These are phyloP conservation scores for Trididemnum miniatum DNA, from an alignment of 23 tunicate genomes.

Conservation along the genomic window DNA sequence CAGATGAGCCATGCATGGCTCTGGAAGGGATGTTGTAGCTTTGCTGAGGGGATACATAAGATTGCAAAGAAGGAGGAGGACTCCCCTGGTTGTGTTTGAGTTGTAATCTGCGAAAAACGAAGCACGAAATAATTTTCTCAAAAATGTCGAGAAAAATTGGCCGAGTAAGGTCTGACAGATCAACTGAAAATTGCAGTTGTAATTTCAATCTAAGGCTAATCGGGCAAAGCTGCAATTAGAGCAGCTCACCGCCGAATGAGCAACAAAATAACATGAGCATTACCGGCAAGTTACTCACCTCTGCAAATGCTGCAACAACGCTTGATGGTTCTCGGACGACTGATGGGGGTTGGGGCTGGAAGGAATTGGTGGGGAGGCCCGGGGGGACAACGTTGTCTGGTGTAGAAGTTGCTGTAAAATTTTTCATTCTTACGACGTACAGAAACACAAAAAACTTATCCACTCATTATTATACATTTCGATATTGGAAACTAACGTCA, in stretches of 20 bases:
- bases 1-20: not conserved
- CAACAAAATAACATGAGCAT: not conserved
- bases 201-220: too few species aligned
- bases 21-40: not conserved
- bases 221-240: not conserved
- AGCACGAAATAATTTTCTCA: too few species aligned
- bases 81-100: conserved; percentile 72
- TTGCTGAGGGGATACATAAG: not conserved
- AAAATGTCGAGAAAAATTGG: too few species aligned
- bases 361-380: conserved; percentile 83
- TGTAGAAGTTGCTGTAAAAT: conserved; percentile 26
- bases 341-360: conserved; percentile 72
- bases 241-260: not conserved
- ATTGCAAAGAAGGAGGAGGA: conserved; percentile 50
- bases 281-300: conserved; percentile 39
- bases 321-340: conserved; percentile 72
- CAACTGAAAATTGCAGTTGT: too few species aligned
- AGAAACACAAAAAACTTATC: too few species aligned
- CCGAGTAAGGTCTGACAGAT: too few species aligned
- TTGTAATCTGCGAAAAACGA: conserved; percentile 38
- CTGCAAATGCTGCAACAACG: conserved; percentile 67
- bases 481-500: too few species aligned
- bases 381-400: conserved; percentile 67
- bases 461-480: too few species aligned
- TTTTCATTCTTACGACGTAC: too few species aligned